Conservation (phyloP, 2,797 vertebrate species). For the Hoplostethus mediterraneus region DNA sequence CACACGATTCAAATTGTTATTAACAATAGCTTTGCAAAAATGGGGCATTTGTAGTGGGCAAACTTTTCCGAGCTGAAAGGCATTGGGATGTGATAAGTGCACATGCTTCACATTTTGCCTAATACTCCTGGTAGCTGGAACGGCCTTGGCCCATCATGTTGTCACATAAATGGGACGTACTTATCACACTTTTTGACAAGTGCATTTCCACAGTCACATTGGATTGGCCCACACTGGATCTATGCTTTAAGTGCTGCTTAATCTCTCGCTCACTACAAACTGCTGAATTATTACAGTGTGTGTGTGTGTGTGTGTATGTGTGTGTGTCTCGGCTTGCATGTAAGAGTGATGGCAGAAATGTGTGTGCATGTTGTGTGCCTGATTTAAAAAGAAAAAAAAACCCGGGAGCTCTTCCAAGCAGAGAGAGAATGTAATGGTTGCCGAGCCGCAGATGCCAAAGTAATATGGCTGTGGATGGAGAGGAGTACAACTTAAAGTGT, state of each 20-base stretch:
- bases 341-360: not conserved
- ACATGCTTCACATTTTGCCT: conserved; percentile 34
- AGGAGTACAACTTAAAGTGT: conserved; percentile 60
- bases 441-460: conserved; percentile 47
- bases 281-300: conserved; percentile 58
- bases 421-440: conserved; percentile 36
- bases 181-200: conserved; percentile 66
- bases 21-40: conserved; percentile 18
- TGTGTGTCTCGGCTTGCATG: conserved; percentile 6
- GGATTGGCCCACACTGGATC: conserved; percentile 47
- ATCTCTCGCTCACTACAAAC: conserved; percentile 64
- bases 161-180: conserved; percentile 65
- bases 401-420: conserved; percentile 49
- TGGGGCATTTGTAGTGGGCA: conserved; percentile 8
- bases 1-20: conserved; percentile 6
- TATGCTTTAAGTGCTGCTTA: conserved; percentile 66
- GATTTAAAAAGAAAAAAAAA: conserved; percentile 3
- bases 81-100: conserved; percentile 42
- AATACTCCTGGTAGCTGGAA: conserved; percentile 42
- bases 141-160: conserved; percentile 54
- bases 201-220: conserved; percentile 63
- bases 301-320: not conserved
- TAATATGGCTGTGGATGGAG: conserved; percentile 54
- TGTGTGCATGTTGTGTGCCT: conserved; percentile 4
- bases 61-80: conserved; percentile 18